Base-by-base conservation (phyloP, 2,797 vertebrate genomes). In the Bradypodion ventrale region DNA sequence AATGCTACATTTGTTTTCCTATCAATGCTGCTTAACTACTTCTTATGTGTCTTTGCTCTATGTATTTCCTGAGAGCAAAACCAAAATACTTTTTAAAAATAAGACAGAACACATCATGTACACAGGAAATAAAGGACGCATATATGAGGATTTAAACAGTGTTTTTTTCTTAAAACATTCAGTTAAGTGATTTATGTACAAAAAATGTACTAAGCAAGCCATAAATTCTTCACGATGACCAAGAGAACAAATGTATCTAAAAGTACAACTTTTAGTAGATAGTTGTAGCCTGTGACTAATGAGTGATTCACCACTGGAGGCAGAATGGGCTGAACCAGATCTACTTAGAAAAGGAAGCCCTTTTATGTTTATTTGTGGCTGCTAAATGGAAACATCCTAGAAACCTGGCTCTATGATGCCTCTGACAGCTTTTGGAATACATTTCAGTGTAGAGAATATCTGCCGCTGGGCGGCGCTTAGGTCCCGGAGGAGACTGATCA, bases 1-100 rank as follows among this genome's bases (percentile, higher is more conserved):
- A 93, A 90, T 93, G 90, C 93, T 94, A 87, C 87, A 93, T 96
- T 96, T 96, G 93, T 94, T 95, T 96, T 94, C 94, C 75, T 87
- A 91, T 94, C 93, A 93, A 78, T 87, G 81, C 88, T 83, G 91
- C 94, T 95, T 95, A 93, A 94, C 95, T 95, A 90, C 92, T 92
- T 95, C 87, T 87, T 91, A 87, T 93, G 92, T 93, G 93, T 56
- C 94, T 87, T 80, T 94, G 93, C 88, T 95, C 85, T 87, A 86
- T 27, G 80, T 92, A 94, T 96, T 96, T 96, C 94, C 95, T 95
- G 93, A 89, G 92, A 93, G 91, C 91, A 90, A 94, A 92, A 63
- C 7, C 16, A 56, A 56, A 27, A 12, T 62, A 69, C 27, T 70
- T 80, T 40, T 60, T 23, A n/a, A 82, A 52, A 85, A 75, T 42